phyloP scores from a whole-genome alignment of 2,113 vertebrate genomes.

The Oophaga pumilio region DNA sequence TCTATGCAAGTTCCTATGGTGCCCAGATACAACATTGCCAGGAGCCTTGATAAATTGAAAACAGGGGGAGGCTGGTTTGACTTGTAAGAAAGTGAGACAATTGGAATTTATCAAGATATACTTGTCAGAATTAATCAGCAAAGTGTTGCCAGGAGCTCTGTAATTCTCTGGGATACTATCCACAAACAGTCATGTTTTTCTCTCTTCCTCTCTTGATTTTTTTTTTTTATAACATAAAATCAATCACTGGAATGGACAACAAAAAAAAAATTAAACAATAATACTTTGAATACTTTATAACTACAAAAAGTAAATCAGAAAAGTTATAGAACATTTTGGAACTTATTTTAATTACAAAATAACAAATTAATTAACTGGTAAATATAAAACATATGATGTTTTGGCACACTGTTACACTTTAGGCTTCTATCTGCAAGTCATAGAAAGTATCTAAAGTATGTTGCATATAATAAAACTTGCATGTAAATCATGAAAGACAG shows the following conservation, averaged over 20 bases:
- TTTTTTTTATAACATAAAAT: neutral
- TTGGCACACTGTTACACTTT: too few relatives aligned
- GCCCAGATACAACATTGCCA: neutral
- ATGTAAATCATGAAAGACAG: too few relatives aligned
- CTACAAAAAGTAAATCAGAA: neutral
- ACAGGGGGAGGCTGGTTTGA: neutral
- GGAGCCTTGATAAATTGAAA: neutral
- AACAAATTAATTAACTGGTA: too few relatives aligned
- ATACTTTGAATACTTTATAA: too few relatives aligned
- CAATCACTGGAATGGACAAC: neutral
- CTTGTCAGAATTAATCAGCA: constrained; percentile 1
- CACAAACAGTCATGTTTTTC: neutral
- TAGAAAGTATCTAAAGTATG: too few relatives aligned
- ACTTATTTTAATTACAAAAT: too few relatives aligned
- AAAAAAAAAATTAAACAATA: neutral
- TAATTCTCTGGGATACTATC: neutral
- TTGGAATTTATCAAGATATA: constrained; percentile 4
- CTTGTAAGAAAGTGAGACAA: constrained; percentile 8
- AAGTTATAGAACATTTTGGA: neutral
- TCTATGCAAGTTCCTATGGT: neutral
- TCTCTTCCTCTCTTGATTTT: neutral
- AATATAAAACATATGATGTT: too few relatives aligned
- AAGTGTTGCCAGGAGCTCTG: neutral
- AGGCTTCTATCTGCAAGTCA: too few relatives aligned
- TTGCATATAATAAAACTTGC: too few relatives aligned